phyloP scores from a whole-genome alignment of 2,113 vertebrate genomes.

The Scomber japonicus region DNA sequence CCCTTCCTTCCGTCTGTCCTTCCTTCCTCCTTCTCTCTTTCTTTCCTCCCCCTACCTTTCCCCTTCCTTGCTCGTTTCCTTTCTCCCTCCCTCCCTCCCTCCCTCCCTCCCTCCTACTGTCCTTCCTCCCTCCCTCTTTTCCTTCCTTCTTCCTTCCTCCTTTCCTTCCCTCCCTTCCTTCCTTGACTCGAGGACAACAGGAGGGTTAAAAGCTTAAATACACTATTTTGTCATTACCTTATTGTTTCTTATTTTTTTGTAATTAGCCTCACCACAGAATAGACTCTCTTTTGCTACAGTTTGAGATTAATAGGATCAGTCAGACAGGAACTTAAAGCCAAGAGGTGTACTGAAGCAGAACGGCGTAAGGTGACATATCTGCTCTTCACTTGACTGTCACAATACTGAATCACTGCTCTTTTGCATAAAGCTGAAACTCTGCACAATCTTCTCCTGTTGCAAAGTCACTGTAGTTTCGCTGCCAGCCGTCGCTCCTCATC shows the following conservation, averaged over 20 bases:
- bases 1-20: too few relatives aligned
- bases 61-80: too few relatives aligned
- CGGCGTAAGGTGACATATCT: neutral
- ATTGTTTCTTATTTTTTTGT: neutral
- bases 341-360: neutral
- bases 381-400: neutral
- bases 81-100: too few relatives aligned
- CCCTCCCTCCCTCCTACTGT: too few relatives aligned
- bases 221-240: neutral
- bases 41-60: too few relatives aligned
- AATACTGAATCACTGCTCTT: neutral
- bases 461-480: neutral
- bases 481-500: too few relatives aligned
- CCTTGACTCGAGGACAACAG: too few relatives aligned
- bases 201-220: neutral
- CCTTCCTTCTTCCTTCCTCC: too few relatives aligned
- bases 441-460: neutral
- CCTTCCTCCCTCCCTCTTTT: too few relatives aligned
- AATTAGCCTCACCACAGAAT: neutral
- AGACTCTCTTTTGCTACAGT: neutral
- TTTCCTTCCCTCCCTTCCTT: too few relatives aligned
- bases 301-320: neutral
- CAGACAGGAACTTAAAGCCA: neutral
- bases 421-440: neutral
- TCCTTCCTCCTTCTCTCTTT: too few relatives aligned